phyloP scores from a whole-genome alignment of 92 coral and sea anemone species.

The Bergia sp. region DNA sequence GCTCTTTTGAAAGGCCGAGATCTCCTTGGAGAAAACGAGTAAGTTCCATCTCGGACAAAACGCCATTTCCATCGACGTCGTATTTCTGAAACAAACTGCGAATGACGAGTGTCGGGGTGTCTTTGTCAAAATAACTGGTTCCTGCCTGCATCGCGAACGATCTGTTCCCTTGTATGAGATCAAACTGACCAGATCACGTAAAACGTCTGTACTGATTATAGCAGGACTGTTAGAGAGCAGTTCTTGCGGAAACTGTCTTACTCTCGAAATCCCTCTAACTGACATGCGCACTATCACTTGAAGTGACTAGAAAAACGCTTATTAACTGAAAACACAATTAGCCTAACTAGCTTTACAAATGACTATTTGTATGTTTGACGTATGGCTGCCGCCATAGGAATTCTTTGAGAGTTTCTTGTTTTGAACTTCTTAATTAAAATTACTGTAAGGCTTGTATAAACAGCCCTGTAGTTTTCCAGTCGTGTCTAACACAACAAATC shows the following conservation, averaged over 20 bases:
- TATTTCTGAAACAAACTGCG: conserved; percentile 77
- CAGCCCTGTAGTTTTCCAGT: background rate
- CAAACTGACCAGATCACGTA: background rate
- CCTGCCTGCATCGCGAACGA: conserved; percentile 77
- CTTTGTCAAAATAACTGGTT: conserved; percentile 61
- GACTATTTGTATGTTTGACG: background rate
- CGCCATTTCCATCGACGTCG: conserved; percentile 67
- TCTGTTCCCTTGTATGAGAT: background rate
- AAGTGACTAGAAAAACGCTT: background rate
- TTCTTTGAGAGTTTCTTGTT: background rate
- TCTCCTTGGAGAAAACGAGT: conserved; percentile 60
- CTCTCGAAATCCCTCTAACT: background rate
- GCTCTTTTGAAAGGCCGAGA: conserved; percentile 57
- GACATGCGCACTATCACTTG: too few species aligned
- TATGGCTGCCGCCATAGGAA: background rate
- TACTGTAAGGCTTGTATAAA: too few species aligned
- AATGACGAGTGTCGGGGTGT: conserved; percentile 64
- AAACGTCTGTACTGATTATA: background rate
- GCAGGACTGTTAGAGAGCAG: background rate
- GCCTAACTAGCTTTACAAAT: background rate
- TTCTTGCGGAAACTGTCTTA: background rate
- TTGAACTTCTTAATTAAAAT: too few species aligned
- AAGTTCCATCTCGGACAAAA: conserved; percentile 64
- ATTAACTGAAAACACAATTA: background rate
- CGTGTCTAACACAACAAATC: background rate